Base-by-base conservation (phyloP, 2,797 vertebrate genomes). In the Myiotriccus ornatus region DNA sequence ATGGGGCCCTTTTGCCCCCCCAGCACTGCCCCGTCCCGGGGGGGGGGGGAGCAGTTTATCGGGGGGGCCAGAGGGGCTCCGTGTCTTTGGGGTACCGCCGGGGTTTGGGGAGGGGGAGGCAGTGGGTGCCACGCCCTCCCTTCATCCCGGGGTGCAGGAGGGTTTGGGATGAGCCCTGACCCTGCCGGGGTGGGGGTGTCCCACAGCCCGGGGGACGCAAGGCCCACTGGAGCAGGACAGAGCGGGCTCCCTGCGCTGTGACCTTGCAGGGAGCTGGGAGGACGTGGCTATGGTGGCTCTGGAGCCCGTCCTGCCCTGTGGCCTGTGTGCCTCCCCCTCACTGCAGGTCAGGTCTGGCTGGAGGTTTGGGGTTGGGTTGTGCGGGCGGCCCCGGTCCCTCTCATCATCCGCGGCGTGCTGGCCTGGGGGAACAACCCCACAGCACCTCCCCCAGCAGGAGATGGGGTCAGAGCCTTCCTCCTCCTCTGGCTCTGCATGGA, bases 191-290 rank as follows among this genome's bases (percentile, higher is more conserved):
- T 2, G 0, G 24, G 16, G 49, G 15, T 56, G 23, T 44, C 63
- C 41, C 1, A 0, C 20, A 49, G 71, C 62, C 43, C 0, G 1
- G 8, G 1, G 14, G 13, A 23, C 32, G 23, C 6, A 0, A 9
- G 1, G 6, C 41, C 56, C 46, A 4, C 23, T 1, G 6, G 44
- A 34, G n/a, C 2, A 2, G 75, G 32, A 62, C 74, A 62, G 83
- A 68, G 74, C 1, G 2, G 49, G 81, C 35, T 73, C 39, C 1
- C 1, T 46, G 37, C 47, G 1, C 77, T 0, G 12, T 80, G 78
- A 89, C 81, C 87, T 91, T 87, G 92, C 4, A 6, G 69, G 56
- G 60, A 79, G 59, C 43, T 5, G 13, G 44, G 76, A 91, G 71
- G 83, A 70, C 19, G 1, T 0, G 15, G 37, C 5, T 21, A 13